Percentiles rank a stretch among this genome's conserved stretches.
Evolutionary conservation across 2,113 vertebrate genomes (phyloP).

Genomic region (Nesogale talazaci): DNA sequence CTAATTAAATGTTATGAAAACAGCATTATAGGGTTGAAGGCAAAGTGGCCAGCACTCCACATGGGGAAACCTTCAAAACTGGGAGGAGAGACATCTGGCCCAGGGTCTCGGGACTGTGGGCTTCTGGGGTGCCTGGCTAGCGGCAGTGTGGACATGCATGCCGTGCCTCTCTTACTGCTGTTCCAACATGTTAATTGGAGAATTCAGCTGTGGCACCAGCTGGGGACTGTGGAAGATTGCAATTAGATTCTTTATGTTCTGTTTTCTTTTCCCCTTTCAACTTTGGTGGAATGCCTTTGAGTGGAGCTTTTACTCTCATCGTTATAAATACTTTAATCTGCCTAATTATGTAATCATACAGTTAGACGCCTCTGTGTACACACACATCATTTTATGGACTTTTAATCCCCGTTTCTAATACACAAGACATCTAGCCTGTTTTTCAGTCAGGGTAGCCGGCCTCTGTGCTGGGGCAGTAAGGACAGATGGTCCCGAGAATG

Average conservation of each 20-base stretch:
- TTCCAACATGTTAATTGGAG: slow-evolving; percentile 88
- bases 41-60: slow-evolving; percentile 33
- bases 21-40: too few species aligned
- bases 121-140: slow-evolving; percentile 79
- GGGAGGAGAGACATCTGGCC: slow-evolving; percentile 73
- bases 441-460: slow-evolving; percentile 60
- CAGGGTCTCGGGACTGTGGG: slow-evolving; percentile 69
- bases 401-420: slow-evolving; percentile 74
- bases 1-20: too few species aligned
- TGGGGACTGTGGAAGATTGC: slow-evolving; percentile 85
- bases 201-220: slow-evolving; percentile 88
- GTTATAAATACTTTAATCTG: slow-evolving; percentile 81
- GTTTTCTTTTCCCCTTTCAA: slow-evolving; percentile 77
- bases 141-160: slow-evolving; percentile 82
- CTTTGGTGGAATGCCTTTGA: slow-evolving; percentile 83
- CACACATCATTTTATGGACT: slow-evolving; percentile 68
- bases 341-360: slow-evolving; percentile 86
- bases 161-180: slow-evolving; percentile 80
- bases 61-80: too few species aligned
- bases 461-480: not conserved
- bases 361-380: slow-evolving; percentile 84
- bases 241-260: slow-evolving; percentile 86
- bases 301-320: slow-evolving; percentile 81
- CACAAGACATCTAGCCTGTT: slow-evolving; percentile 72
- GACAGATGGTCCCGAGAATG: not conserved